phyloP scores from a whole-genome alignment of 2,888 invertebrate genomes.

The Drosophila neotestacea region DNA sequence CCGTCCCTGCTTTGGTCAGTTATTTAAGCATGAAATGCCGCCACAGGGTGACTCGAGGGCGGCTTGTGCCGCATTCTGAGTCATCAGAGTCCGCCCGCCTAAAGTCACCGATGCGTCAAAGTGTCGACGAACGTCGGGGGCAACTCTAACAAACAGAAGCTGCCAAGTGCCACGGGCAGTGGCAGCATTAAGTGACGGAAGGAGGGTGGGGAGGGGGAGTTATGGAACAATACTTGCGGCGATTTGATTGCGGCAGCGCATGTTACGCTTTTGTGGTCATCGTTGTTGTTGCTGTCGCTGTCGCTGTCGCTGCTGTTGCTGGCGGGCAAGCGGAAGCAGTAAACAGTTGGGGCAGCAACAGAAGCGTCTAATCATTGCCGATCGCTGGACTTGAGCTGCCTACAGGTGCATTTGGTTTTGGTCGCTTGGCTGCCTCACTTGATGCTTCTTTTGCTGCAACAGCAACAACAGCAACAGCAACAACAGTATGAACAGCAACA shows the following conservation, averaged over 20 bases:
- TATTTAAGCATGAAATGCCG: constrained; percentile 67
- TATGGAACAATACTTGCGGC: constrained; percentile 21
- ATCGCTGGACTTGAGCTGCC: constrained; percentile 40
- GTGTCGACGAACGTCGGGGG: constrained; percentile 72
- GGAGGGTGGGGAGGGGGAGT: neutral
- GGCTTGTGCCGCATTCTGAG: constrained; percentile 60
- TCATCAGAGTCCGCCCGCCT: constrained; percentile 62
- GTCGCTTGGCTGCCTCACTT: constrained; percentile 61
- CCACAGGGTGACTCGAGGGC: constrained; percentile 31
- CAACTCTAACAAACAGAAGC: constrained; percentile 5
- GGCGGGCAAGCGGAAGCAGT: constrained; percentile 69
- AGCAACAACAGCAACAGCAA: constrained; percentile 17
- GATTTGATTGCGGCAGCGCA: constrained; percentile 63
- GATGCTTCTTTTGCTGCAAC: constrained; percentile 47
- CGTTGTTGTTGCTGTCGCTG: constrained; percentile 36
- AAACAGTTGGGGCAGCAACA: constrained; percentile 59
- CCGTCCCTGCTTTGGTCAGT: constrained; percentile 34
- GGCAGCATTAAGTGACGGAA: neutral
- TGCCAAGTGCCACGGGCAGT: neutral
- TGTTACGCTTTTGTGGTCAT: constrained; percentile 74
- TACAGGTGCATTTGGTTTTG: constrained; percentile 68
- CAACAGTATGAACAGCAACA: constrained; percentile 17
- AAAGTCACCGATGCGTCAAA: constrained; percentile 74
- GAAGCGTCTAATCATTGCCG: constrained; percentile 54
- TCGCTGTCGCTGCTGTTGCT: constrained; percentile 37